A percentile compares a stretch with the other conserved stretches of the same genome.
Conservation (phyloP, 2,888 invertebrate genomes). For the Hecatera dysodea region DNA sequence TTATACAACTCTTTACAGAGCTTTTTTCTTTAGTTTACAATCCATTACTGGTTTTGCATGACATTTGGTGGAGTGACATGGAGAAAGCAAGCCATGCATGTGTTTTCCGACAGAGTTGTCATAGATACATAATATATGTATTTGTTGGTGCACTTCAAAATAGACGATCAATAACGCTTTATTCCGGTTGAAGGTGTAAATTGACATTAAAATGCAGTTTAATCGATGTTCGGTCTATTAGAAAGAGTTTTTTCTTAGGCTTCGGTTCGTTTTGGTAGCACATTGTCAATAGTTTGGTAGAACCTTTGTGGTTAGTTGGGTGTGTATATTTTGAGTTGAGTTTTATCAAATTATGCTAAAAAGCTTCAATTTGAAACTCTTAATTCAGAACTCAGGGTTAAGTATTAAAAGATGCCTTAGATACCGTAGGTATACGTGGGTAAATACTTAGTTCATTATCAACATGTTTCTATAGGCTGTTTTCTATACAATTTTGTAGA, state of each 20-base stretch:
- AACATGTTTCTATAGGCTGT: background rate
- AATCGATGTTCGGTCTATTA: conserved; percentile 63
- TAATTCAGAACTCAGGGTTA: too few species aligned
- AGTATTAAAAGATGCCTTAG: too few species aligned
- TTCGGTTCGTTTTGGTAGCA: conserved; percentile 57
- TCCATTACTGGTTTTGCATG: conserved; percentile 49
- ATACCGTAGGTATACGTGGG: too few species aligned
- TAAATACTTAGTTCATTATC: background rate
- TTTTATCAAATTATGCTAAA: too few species aligned
- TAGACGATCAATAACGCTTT: conserved; percentile 64
- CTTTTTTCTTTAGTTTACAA: conserved; percentile 15
- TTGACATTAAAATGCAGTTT: conserved; percentile 72
- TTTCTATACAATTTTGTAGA: too few species aligned
- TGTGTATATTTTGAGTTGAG: too few species aligned
- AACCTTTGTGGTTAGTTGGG: conserved; percentile 3
- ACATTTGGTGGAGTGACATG: background rate
- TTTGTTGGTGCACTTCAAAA: conserved; percentile 59
- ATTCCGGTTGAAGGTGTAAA: conserved; percentile 69
- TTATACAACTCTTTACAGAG: conserved; percentile 53
- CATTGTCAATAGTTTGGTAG: conserved; percentile 27
- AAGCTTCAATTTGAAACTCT: too few species aligned
- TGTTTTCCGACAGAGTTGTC: conserved; percentile 46
- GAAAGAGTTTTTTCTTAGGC: conserved; percentile 48
- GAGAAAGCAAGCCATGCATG: conserved; percentile 36
- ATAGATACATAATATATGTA: too few species aligned